Evolutionary conservation across 2,888 invertebrate genomes (phyloP).

Genomic region (Meteorus cinctellus): DNA sequence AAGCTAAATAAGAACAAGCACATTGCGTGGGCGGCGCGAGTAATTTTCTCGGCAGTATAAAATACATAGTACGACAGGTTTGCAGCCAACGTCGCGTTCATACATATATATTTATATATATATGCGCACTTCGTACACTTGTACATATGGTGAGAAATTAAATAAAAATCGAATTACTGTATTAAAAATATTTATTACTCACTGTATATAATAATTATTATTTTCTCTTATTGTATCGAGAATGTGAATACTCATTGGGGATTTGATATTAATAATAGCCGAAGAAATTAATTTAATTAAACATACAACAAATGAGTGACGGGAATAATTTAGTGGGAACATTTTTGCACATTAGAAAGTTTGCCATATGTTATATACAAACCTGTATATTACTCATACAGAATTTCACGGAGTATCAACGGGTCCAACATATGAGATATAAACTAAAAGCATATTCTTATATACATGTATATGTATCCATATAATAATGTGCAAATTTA

Average conservation of each 20-base stretch:
- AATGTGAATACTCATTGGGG: background rate
- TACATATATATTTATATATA: background rate
- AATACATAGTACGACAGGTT: constrained; percentile 14
- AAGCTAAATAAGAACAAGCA: constrained; percentile 40
- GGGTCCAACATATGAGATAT: constrained; percentile 4
- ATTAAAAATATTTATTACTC: too few species aligned
- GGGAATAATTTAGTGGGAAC: constrained; percentile 6
- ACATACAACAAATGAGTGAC: constrained; percentile 18
- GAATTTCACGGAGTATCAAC: constrained; percentile 18
- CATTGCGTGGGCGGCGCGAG: constrained; percentile 42
- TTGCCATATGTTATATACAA: constrained; percentile 1
- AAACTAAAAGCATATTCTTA: background rate
- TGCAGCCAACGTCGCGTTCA: background rate
- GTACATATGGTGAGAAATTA: background rate
- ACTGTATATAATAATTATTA: too few species aligned
- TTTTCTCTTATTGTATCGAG: background rate
- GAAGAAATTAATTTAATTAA: constrained; percentile 21
- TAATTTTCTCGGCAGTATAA: constrained; percentile 43
- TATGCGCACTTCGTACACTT: background rate
- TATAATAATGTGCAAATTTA: constrained; percentile 63
- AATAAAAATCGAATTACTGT: background rate
- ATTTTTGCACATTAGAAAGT: constrained; percentile 2
- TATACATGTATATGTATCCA: constrained; percentile 12
- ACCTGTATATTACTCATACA: background rate
- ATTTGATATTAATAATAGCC: constrained; percentile 4